Evolutionary conservation across 2,113 vertebrate genomes (phyloP).

Genomic region (Esox niger): DNA sequence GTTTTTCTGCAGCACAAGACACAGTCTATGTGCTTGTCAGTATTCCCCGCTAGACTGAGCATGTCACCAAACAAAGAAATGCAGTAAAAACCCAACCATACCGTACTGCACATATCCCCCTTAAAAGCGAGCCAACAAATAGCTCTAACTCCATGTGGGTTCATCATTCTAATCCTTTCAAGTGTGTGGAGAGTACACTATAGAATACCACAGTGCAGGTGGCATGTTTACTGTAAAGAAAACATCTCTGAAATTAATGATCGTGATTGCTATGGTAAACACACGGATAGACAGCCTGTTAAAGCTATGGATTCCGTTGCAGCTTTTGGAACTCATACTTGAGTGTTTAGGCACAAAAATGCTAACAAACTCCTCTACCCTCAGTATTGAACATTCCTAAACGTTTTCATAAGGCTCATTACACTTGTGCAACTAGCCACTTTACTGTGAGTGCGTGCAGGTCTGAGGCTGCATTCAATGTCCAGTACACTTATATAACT

Average conservation of each 20-base stretch:
- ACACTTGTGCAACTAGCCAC: not conserved
- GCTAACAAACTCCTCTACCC: not conserved
- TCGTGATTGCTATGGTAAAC: slow-evolving; percentile 3
- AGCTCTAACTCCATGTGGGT: not conserved
- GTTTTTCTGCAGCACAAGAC: not conserved
- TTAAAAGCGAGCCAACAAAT: slow-evolving; percentile 1
- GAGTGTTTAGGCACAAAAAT: slow-evolving; percentile 9
- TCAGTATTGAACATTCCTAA: not conserved
- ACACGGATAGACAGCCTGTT: not conserved
- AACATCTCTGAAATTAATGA: slow-evolving; percentile 29
- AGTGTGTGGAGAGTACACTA: not conserved
- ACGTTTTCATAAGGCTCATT: no score
- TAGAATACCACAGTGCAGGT: slow-evolving; percentile 7
- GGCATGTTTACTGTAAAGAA: slow-evolving; percentile 32
- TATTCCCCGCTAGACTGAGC: not conserved
- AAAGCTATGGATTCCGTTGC: slow-evolving; percentile 31
- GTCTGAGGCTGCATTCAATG: no score
- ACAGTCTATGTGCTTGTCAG: not conserved
- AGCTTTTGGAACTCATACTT: slow-evolving; percentile 19
- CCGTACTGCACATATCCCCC: not conserved
- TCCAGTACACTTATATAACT: no score
- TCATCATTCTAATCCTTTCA: not conserved
- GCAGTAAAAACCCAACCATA: not conserved
- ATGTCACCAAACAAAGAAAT: not conserved
- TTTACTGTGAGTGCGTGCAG: no score